Evolutionary conservation across 92 coral and sea anemone species (phyloP), one percentile per base, ranked within the genome.

Genomic region (Bergia sp.): DNA sequence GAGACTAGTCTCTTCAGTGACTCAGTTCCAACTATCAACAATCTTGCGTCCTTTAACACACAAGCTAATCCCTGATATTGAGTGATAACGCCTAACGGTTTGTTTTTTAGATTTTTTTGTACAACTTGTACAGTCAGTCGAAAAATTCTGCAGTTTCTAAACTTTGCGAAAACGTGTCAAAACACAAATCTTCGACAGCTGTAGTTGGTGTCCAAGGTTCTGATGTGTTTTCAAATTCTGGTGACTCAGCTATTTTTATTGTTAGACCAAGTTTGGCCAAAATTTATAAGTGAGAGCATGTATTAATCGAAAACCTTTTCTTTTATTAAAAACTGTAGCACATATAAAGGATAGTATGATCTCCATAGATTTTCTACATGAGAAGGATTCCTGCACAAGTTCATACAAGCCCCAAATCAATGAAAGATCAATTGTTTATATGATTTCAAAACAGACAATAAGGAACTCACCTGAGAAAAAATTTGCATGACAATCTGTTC

Each of bases 401-500:
- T 73, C 79, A 50, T 73, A 45, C 87, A 69, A 84, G 87, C 79
- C 87, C 87, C 77, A 50, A 83, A 71, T 84, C 78, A 84, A 84
- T 84, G 87, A 89, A 93, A 86, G 82, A 58, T 83, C 88, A 88
- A 91, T 94, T 93, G 94, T 91, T 91, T 91, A 76, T 81, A 89
- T 91, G 79, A 41, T 73, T 89, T 76, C 89, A 89, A 91, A 89
- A 90, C 85, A 89, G 89, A 93, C 91, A 90, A 91, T 80, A 23
- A 92, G 61, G 64, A 91, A 91, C 94, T 93, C 94, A 94, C 94
- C 92, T 77, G 90, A 93, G 67, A 4, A 11, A 20, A 64, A 53
- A 94, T 94, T 94, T 91, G 94, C 97, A 94, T 94, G 18, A 94
- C 93, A 94, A 94, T 91, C 69, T 64, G 50, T 39, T 61, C 75